Base-by-base conservation (phyloP, 2,113 vertebrate genomes). In the Ardeotis arabs region DNA sequence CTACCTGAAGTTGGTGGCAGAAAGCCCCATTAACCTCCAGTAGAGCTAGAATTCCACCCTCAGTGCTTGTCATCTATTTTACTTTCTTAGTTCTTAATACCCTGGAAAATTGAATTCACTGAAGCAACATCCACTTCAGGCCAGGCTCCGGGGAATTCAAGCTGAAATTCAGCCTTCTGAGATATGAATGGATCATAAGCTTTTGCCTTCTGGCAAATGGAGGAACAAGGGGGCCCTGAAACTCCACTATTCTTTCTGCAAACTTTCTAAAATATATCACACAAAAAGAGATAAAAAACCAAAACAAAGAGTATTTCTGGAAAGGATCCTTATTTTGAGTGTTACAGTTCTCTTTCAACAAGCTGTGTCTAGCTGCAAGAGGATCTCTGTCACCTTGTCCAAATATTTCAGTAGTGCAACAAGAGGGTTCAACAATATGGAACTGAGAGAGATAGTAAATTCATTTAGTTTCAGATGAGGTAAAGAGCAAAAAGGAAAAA, bases 91-190 rank as follows among this genome's bases (percentile, higher is more conserved):
- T 53, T 93, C 78, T 89, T 94, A 81, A 81, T 84, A 89, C 83
- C 58, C 72, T 96, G 73, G 82, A 95, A 95, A 94, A 92, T 86
- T 90, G 83, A 96, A 92, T 89, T 92, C 85, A 64, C 64, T 80
- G 95, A 86, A 89, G 92, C 72, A 96, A 35, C 68, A 75, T 82
- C 60, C 52, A 60, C 83, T 92, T 83, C 37, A 53, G 83, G 73
- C 72, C 88, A 81, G 52, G 55, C 72, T 88, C 50, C 72, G 67
- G 85, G 89, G 88, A 95, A 75, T 91, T 83, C 25, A 28, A 29
- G 17, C n/a, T 81, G 64, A 87, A 92, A 25, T 74, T 92, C 56
- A 93, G 33, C 23, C 81, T 10, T 69, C 70, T 14, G 77, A 91
- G 70, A 45, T 83, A 41, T 9, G 10, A 28, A 58, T 59, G 55